Percentiles rank a stretch among this genome's conserved stretches.
These are phyloP conservation scores for Rhinogobio ventralis DNA, from an alignment of 2,797 vertebrate genomes.

Conservation along the genomic window DNA sequence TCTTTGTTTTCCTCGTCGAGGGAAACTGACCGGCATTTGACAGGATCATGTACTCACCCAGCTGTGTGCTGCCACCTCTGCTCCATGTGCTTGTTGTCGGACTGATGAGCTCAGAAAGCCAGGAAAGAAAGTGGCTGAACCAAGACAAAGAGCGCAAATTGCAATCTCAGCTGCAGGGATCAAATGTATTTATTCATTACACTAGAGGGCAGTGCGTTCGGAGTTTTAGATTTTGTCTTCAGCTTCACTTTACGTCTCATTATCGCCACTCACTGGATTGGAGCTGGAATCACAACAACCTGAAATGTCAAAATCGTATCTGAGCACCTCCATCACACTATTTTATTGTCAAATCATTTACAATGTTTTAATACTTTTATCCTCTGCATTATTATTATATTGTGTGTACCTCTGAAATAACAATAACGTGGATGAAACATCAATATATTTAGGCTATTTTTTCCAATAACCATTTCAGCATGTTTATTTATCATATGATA, in stretches of 20 bases:
- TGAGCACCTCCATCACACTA: neutral
- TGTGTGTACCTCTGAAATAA: neutral
- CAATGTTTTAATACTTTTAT: neutral
- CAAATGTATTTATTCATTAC: slow-evolving; percentile 6
- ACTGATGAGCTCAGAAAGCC: neutral
- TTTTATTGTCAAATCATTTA: neutral
- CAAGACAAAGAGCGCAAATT: slow-evolving; percentile 14
- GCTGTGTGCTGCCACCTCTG: neutral
- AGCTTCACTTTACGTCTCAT: neutral
- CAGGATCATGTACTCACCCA: slow-evolving; percentile 34
- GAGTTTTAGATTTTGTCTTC: neutral
- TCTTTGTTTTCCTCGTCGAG: slow-evolving; percentile 26
- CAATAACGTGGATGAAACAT: neutral
- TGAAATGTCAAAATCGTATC: neutral
- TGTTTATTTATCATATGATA: neutral
- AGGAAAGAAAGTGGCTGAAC: neutral
- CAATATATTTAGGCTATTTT: neutral
- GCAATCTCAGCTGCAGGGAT: slow-evolving; percentile 23
- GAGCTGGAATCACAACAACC: slow-evolving; percentile 13
- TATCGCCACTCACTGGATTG: slow-evolving; percentile 14
- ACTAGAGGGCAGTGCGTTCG: slow-evolving; percentile 37
- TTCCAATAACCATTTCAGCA: neutral
- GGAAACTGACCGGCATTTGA: neutral
- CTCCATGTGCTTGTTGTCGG: neutral
- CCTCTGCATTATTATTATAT: neutral